Evolutionary conservation across 2,113 vertebrate genomes (phyloP).

Genomic region (Copsychus sechellarum): DNA sequence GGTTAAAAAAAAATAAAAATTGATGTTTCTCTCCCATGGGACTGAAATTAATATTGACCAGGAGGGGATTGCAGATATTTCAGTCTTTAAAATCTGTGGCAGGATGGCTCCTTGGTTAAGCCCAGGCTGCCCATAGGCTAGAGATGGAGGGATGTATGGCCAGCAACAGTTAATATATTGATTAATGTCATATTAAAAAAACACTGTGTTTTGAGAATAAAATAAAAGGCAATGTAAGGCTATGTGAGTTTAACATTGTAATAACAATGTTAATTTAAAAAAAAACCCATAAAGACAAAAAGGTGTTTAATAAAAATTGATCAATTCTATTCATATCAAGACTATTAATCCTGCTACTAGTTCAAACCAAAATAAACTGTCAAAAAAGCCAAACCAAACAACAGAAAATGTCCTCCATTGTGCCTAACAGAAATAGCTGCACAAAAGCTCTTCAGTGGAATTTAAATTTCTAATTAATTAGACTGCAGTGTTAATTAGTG

Average conservation of each 20-base stretch:
- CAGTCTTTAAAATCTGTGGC: neutral
- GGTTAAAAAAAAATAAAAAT: neutral
- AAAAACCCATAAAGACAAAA: neutral
- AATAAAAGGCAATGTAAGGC: neutral
- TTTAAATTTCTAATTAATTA: slow-evolving; percentile 66
- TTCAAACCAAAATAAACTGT: neutral
- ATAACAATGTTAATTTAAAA: neutral
- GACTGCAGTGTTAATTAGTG: slow-evolving; percentile 67
- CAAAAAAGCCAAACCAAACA: neutral
- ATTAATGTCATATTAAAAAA: neutral
- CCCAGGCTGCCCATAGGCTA: neutral
- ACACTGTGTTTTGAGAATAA: neutral
- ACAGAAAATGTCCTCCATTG: neutral
- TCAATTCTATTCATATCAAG: neutral
- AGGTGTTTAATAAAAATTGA: neutral
- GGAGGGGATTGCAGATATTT: neutral
- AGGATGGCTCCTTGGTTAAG: neutral
- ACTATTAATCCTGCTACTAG: neutral
- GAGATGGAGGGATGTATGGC: neutral
- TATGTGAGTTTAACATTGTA: neutral
- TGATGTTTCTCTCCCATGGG: neutral
- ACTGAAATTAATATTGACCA: neutral
- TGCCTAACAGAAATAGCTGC: slow-evolving; percentile 30
- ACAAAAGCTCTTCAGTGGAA: slow-evolving; percentile 21
- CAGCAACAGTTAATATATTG: neutral